These are phyloP conservation scores for Salvelinus alpinus DNA, from an alignment of 2,113 vertebrate genomes.

Conservation along the genomic window DNA sequence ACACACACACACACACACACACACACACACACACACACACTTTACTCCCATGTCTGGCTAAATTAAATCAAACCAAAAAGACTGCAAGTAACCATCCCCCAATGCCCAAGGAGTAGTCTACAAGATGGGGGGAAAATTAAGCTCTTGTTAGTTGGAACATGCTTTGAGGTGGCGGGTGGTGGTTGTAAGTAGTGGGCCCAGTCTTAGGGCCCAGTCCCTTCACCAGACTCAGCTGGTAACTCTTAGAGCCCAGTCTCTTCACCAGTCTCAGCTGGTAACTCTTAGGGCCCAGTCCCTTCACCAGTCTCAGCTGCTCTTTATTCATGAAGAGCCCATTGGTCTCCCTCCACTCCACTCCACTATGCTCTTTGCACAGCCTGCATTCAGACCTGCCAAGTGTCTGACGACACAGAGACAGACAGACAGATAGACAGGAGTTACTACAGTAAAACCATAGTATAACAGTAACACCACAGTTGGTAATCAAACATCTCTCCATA, in stretches of 20 bases:
- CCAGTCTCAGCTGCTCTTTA: conserved; percentile 89
- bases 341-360: conserved; percentile 95
- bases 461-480: background rate
- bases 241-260: conserved; percentile 88
- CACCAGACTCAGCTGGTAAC: conserved; percentile 51
- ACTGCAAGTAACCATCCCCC: background rate
- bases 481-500: background rate
- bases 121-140: background rate
- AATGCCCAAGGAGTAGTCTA: background rate
- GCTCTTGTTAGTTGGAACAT: background rate
- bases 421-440: background rate
- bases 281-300: conserved; percentile 95
- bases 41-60: background rate
- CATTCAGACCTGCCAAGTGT: conserved; percentile 91
- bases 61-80: background rate
- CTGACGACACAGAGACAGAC: conserved; percentile 61
- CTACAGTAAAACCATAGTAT: no score
- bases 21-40: no score
- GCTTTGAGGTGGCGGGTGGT: background rate
- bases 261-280: conserved; percentile 97
- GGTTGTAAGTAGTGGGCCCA: no score
- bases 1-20: conserved; percentile 20
- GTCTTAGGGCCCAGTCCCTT: no score
- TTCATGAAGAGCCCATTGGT: conserved; percentile 90
- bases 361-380: conserved; percentile 85